Evolutionary conservation across 53 echinoderm and acorn worm genomes (phyloP).

Genomic region (Paelopatides confundens): DNA sequence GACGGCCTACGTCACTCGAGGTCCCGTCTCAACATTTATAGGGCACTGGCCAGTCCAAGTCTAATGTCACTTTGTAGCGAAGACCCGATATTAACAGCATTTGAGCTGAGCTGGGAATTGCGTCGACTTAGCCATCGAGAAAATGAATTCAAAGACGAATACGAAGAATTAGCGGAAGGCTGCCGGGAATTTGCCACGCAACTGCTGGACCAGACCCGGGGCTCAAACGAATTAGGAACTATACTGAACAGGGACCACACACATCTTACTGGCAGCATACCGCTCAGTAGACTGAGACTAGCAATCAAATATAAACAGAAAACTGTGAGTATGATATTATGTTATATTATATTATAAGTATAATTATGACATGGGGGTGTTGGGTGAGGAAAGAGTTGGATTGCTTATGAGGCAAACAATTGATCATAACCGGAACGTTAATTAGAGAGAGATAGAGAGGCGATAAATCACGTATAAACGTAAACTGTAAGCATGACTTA

Average conservation of each 20-base stretch:
- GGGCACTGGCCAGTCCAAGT: slow-evolving; percentile 93
- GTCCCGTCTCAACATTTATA: slow-evolving; percentile 92
- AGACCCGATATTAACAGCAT: slow-evolving; percentile 95
- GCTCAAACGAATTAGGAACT: slow-evolving; percentile 87
- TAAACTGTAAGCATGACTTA: too few relatives aligned
- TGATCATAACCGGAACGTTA: too few relatives aligned
- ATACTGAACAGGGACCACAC: slow-evolving; percentile 90
- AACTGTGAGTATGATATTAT: slow-evolving; percentile 91
- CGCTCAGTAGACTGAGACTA: slow-evolving; percentile 86
- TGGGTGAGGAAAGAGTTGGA: too few relatives aligned
- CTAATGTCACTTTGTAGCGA: slow-evolving; percentile 93
- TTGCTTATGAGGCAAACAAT: too few relatives aligned
- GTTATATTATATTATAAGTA: too few relatives aligned
- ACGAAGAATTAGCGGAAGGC: slow-evolving; percentile 88
- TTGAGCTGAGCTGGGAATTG: slow-evolving; percentile 97
- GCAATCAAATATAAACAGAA: slow-evolving; percentile 96
- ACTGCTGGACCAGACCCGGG: slow-evolving; percentile 91
- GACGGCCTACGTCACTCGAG: slow-evolving; percentile 96
- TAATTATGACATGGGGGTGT: too few relatives aligned
- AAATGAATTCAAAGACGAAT: slow-evolving; percentile 98
- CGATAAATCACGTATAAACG: too few relatives aligned
- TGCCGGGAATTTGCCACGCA: slow-evolving; percentile 91
- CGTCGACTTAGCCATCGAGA: slow-evolving; percentile 90
- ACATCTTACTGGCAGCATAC: slow-evolving; percentile 65
- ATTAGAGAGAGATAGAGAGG: too few relatives aligned